Conservation (phyloP, 2,797 vertebrate species). For the Girardinus metallicus region DNA sequence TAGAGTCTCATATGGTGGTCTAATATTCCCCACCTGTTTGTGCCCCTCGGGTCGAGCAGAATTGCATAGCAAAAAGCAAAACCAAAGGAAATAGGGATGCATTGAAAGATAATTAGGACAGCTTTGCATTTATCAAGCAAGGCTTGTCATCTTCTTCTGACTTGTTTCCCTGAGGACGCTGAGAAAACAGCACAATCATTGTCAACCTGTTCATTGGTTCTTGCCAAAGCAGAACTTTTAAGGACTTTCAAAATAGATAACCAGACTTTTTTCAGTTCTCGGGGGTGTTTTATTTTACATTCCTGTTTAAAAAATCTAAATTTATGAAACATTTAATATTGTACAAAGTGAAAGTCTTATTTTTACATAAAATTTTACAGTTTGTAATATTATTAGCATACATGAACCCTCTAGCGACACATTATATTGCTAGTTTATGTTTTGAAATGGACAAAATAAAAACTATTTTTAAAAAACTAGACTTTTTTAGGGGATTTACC, state of each 20-base stretch:
- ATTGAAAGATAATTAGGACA: neutral
- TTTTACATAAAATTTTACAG: neutral
- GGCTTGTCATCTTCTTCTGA: neutral
- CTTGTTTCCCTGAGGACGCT: neutral
- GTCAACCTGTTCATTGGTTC: neutral
- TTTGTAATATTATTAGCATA: neutral
- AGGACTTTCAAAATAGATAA: neutral
- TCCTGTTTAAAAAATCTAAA: neutral
- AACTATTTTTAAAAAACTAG: neutral
- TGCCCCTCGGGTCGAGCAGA: neutral
- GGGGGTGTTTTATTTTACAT: neutral
- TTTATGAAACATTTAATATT: neutral
- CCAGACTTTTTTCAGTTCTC: neutral
- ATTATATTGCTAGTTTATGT: neutral
- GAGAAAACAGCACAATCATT: neutral
- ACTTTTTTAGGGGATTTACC: neutral
- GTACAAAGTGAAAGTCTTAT: neutral
- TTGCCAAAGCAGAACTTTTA: neutral
- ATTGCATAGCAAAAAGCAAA: neutral
- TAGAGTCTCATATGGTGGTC: conserved; percentile 18
- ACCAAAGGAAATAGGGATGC: neutral
- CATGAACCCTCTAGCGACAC: neutral
- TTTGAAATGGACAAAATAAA: neutral
- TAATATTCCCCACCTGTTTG: conserved; percentile 3
- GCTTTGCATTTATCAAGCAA: neutral